Percentiles rank a stretch among this genome's conserved stretches.
Conservation (phyloP, 2,113 vertebrate species). For the Scatophagus argus region DNA sequence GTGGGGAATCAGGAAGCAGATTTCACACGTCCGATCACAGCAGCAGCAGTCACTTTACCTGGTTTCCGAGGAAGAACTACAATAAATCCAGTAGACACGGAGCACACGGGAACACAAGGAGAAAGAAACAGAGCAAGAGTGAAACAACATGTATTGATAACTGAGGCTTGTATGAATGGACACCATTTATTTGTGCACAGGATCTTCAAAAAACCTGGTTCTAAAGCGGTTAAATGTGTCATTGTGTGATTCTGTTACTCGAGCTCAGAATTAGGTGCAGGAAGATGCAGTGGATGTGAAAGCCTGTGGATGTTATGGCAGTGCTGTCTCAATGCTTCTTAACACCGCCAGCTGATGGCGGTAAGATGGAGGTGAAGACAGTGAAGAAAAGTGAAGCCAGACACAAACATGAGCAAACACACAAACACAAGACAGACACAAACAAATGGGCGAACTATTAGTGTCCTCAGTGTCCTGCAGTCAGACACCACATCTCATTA, state of each 20-base stretch:
- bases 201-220: neutral
- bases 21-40: constrained; percentile 68
- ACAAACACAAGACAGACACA: constrained; percentile 30
- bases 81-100: constrained; percentile 84
- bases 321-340: neutral
- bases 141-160: constrained; percentile 76
- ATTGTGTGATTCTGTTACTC: neutral
- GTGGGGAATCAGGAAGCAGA: constrained; percentile 62
- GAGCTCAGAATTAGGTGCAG: constrained; percentile 32
- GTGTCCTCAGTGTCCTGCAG: constrained; percentile 62
- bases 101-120: constrained; percentile 81
- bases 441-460: constrained; percentile 33
- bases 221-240: neutral
- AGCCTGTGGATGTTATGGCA: constrained; percentile 4
- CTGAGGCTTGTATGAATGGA: constrained; percentile 6
- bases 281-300: constrained; percentile 5
- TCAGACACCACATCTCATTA: constrained; percentile 67
- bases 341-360: neutral
- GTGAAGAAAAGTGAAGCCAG: constrained; percentile 44
- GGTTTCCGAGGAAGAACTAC: constrained; percentile 99
- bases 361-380: constrained; percentile 33
- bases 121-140: constrained; percentile 77
- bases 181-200: neutral
- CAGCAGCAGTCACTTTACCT: constrained; percentile 92
- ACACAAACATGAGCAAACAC: constrained; percentile 42